Evolutionary conservation across 2,888 invertebrate species (phyloP).

Genomic region (Agrochola lota): DNA sequence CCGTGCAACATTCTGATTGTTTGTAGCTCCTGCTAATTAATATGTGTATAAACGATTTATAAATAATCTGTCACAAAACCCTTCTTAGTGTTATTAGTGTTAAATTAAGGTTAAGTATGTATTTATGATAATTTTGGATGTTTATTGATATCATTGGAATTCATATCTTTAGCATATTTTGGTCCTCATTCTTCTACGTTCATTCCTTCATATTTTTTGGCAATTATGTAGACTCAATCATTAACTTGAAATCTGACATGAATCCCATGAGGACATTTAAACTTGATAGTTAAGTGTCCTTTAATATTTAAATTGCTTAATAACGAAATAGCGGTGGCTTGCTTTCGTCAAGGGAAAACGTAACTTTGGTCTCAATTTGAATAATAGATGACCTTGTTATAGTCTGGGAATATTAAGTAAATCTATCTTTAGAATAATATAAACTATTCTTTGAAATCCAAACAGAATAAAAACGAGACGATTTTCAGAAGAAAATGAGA

Average conservation of each 20-base stretch:
- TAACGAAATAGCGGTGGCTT: conserved; percentile 22
- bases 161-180: conserved; percentile 62
- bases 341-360: conserved; percentile 3
- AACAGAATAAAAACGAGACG: not conserved
- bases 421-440: conserved; percentile 5
- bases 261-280: conserved; percentile 1
- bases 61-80: conserved; percentile 34
- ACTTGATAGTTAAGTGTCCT: conserved; percentile 16
- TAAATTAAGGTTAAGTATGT: conserved; percentile 59
- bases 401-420: conserved; percentile 8
- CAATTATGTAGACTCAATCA: not conserved
- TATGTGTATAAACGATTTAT: conserved; percentile 27
- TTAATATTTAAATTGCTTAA: conserved; percentile 12
- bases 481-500: not conserved
- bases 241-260: conserved; percentile 2
- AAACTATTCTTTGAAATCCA: conserved; percentile 5
- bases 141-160: conserved; percentile 59
- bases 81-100: conserved; percentile 53
- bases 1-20: conserved; percentile 1
- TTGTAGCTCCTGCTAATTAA: conserved; percentile 10
- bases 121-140: conserved; percentile 63
- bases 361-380: conserved; percentile 21
- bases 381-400: conserved; percentile 8
- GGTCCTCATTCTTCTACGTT: conserved; percentile 2
- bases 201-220: conserved; percentile 3